These are phyloP conservation scores for Camptogramma bilineatum DNA, from an alignment of 2,888 invertebrate species.

Conservation along the genomic window DNA sequence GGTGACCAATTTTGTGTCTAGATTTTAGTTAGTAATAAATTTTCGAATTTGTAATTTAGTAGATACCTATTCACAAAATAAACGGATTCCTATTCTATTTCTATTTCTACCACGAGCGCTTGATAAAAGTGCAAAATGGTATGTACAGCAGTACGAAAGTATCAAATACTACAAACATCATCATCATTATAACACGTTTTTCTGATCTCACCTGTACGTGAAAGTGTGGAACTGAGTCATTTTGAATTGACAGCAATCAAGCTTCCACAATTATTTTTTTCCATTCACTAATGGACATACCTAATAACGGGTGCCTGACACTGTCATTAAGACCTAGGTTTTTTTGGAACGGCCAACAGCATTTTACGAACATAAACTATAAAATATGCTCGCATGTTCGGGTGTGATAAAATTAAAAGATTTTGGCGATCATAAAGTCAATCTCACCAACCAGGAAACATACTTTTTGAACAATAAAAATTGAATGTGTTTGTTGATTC, in stretches of 20 bases:
- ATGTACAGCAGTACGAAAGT: not conserved
- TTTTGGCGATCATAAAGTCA: too few relatives aligned
- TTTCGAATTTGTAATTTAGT: too few relatives aligned
- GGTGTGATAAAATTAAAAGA: too few relatives aligned
- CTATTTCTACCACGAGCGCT: too few relatives aligned
- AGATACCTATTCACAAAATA: too few relatives aligned
- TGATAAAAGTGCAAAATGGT: too few relatives aligned
- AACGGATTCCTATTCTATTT: too few relatives aligned
- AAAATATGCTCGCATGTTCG: not conserved
- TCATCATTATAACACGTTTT: constrained; percentile 6
- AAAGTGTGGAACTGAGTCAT: constrained; percentile 27
- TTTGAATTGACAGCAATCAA: constrained; percentile 40
- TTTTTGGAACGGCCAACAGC: not conserved
- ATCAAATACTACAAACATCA: constrained; percentile 2
- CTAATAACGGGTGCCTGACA: constrained; percentile 23
- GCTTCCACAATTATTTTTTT: constrained; percentile 40
- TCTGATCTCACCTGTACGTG: constrained; percentile 3
- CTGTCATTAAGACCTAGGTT: constrained; percentile 4
- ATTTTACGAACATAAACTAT: not conserved
- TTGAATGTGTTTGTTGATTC: too few relatives aligned
- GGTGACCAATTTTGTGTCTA: too few relatives aligned
- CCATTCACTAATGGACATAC: constrained; percentile 37
- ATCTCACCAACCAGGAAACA: too few relatives aligned
- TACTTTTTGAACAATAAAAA: too few relatives aligned
- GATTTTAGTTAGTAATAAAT: too few relatives aligned